Conservation (phyloP, 2,888 invertebrate species). For the Luperina testacea region DNA sequence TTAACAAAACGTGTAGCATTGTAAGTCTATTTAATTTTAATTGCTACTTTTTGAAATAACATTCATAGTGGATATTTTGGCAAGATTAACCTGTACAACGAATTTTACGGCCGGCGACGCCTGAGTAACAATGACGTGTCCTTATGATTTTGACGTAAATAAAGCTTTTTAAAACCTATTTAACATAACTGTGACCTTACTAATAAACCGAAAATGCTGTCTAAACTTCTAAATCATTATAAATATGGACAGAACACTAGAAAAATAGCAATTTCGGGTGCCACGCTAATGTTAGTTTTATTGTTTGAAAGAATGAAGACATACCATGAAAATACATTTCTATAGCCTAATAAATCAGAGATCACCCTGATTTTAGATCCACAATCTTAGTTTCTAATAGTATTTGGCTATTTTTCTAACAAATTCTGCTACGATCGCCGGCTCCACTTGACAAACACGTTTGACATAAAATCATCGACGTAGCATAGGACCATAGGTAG, state of each 20-base stretch:
- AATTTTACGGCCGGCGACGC: slow-evolving; percentile 59
- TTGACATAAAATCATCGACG: slow-evolving; percentile 84
- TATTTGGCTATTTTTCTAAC: slow-evolving; percentile 52
- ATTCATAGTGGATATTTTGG: not conserved
- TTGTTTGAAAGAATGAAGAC: slow-evolving; percentile 62
- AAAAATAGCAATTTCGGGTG: slow-evolving; percentile 30
- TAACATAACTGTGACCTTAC: not conserved
- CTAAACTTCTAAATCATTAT: not conserved
- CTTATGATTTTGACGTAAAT: slow-evolving; percentile 52
- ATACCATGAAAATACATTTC: slow-evolving; percentile 79
- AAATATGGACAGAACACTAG: slow-evolving; percentile 7
- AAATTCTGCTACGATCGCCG: slow-evolving; percentile 61
- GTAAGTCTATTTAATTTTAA: not conserved
- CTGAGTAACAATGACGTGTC: slow-evolving; percentile 81
- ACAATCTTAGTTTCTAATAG: slow-evolving; percentile 54
- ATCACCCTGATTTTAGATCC: slow-evolving; percentile 55
- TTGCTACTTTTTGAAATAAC: not conserved
- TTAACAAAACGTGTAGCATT: not conserved
- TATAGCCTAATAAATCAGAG: slow-evolving; percentile 60
- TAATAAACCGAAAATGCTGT: not conserved
- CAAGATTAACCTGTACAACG: slow-evolving; percentile 61
- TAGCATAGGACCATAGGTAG: slow-evolving; percentile 68
- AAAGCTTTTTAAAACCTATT: not conserved
- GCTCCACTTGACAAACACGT: slow-evolving; percentile 68
- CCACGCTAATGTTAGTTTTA: slow-evolving; percentile 51